Conservation (phyloP, 2,797 vertebrate species). For the Pampus argenteus region DNA sequence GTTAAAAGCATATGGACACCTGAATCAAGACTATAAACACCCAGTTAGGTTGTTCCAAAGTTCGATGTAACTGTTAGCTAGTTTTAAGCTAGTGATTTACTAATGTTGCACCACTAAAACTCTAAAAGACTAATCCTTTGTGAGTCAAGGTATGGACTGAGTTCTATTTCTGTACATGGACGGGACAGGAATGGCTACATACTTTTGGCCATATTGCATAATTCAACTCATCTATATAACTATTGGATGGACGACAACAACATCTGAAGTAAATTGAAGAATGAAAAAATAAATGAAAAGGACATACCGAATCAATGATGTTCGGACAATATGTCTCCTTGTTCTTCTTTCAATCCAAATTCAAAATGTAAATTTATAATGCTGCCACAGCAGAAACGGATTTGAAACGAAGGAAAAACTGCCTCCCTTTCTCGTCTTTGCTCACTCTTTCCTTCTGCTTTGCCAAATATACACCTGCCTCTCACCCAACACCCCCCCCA, state of each 20-base stretch:
- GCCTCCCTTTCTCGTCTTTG: conserved; percentile 7
- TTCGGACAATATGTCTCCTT: neutral
- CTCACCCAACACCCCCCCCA: no score
- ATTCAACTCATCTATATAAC: no score
- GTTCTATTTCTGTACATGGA: no score
- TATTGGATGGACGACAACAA: no score
- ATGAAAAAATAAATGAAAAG: conserved; percentile 25
- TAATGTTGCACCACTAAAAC: no score
- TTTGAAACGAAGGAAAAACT: conserved; percentile 17
- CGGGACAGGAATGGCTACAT: no score
- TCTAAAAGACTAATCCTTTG: no score
- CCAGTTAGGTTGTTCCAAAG: neutral
- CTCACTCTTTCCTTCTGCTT: conserved; percentile 62
- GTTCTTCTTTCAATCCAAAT: conserved; percentile 20
- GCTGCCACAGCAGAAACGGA: conserved; percentile 36
- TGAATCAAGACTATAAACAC: neutral
- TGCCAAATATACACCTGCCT: conserved; percentile 72
- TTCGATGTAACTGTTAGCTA: no score
- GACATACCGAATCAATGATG: neutral
- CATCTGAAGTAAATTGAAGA: no score
- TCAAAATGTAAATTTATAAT: conserved; percentile 3
- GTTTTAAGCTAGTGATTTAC: no score
- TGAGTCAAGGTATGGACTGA: no score
- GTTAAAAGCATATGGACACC: neutral
- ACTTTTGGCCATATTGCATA: no score